These are phyloP conservation scores for Hypomesus transpacificus DNA, from an alignment of 2,113 vertebrate genomes.

Conservation along the genomic window DNA sequence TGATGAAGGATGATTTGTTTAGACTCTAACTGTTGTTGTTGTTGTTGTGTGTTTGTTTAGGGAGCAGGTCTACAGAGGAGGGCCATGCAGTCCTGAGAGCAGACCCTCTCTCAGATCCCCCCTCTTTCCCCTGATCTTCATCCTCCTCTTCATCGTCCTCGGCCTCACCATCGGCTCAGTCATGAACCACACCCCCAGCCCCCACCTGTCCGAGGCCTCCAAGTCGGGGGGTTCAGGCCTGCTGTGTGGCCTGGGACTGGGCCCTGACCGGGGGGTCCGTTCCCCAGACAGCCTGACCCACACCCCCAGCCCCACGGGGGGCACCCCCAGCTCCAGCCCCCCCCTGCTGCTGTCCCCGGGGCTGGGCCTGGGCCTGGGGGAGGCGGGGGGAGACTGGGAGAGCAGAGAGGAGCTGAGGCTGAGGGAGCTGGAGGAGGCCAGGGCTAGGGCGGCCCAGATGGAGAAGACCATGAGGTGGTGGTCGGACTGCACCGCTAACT, in stretches of 20 bases:
- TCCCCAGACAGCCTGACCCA: slow-evolving; percentile 78
- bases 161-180: slow-evolving; percentile 34
- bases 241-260: slow-evolving; percentile 80
- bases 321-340: slow-evolving; percentile 83
- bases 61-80: slow-evolving; percentile 17
- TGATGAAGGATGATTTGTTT: background rate
- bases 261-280: slow-evolving; percentile 77
- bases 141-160: slow-evolving; percentile 3
- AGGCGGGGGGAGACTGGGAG: slow-evolving; percentile 84
- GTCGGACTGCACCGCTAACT: slow-evolving; percentile 97
- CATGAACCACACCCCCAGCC: slow-evolving; percentile 78
- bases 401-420: slow-evolving; percentile 91
- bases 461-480: slow-evolving; percentile 99
- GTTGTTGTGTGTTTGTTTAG: slow-evolving; percentile 30
- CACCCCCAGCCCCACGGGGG: slow-evolving; percentile 81
- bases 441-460: slow-evolving; percentile 91
- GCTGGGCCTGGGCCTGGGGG: slow-evolving; percentile 68
- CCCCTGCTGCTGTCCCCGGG: slow-evolving; percentile 73
- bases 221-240: slow-evolving; percentile 63
- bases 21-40: background rate
- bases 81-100: slow-evolving; percentile 45
- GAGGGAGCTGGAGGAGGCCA: slow-evolving; percentile 91
- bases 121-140: slow-evolving; percentile 4
- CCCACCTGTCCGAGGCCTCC: slow-evolving; percentile 66
- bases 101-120: background rate